Conservation (phyloP, 2,888 invertebrate genomes). For the Perithous albicinctus region DNA sequence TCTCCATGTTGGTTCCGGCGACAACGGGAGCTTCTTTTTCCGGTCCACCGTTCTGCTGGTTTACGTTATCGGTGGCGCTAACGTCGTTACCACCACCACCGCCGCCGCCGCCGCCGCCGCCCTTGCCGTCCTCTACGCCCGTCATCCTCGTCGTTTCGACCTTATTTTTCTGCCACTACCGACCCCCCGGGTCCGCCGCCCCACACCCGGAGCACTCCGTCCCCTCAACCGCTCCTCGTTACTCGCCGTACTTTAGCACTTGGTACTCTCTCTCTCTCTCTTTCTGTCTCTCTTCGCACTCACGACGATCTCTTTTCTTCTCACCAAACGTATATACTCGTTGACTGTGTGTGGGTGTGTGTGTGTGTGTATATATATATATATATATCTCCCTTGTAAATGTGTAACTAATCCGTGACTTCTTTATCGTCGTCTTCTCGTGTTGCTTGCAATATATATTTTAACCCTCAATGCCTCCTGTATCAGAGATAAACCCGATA, state of each 20-base stretch:
- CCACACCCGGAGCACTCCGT: constrained; percentile 59
- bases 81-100: constrained; percentile 78
- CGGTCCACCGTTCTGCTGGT: constrained; percentile 85
- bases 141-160: constrained; percentile 78
- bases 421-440: not conserved
- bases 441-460: not conserved
- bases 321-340: constrained; percentile 8
- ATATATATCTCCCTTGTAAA: too few species aligned
- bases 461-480: constrained; percentile 27
- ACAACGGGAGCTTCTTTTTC: constrained; percentile 87
- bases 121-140: constrained; percentile 82
- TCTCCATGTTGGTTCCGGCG: constrained; percentile 87
- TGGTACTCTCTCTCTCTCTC: constrained; percentile 20
- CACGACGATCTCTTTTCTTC: constrained; percentile 44
- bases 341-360: not conserved
- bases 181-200: constrained; percentile 68
- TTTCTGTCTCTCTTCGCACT: constrained; percentile 33
- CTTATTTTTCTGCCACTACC: constrained; percentile 66
- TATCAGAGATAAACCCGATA: constrained; percentile 31
- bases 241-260: constrained; percentile 42
- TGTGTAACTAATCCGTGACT: not conserved
- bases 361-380: too few species aligned
- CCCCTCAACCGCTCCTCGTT: constrained; percentile 58
- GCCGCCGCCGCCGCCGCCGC: constrained; percentile 76
- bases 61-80: constrained; percentile 87